A percentile compares a stretch with the other conserved stretches of the same genome.
Evolutionary conservation across 2,113 vertebrate genomes (phyloP).

Genomic region (Antigone vipio): DNA sequence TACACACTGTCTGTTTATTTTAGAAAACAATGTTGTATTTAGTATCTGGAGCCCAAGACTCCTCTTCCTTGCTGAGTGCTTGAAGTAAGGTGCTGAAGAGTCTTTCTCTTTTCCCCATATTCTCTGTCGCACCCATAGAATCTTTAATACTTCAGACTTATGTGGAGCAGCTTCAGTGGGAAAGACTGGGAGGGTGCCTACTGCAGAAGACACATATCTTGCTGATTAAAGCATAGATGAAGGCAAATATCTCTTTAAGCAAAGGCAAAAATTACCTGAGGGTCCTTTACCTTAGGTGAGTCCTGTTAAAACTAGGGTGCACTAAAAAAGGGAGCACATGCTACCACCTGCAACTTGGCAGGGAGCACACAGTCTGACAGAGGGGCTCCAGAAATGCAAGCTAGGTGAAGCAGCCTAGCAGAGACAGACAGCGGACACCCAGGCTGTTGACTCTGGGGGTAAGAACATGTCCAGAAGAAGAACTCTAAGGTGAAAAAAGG

Average conservation of each 20-base stretch:
- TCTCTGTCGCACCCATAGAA: neutral
- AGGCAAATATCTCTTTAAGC: neutral
- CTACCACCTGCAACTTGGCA: neutral
- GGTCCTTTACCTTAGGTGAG: neutral
- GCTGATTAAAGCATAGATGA: neutral
- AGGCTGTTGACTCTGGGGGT: neutral
- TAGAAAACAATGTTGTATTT: neutral
- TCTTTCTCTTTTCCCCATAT: neutral
- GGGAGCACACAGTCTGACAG: neutral
- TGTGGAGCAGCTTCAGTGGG: neutral
- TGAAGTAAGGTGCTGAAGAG: neutral
- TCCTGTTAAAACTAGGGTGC: neutral
- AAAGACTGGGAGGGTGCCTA: neutral
- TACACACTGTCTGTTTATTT: neutral
- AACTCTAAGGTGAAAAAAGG: neutral
- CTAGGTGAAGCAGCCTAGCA: neutral
- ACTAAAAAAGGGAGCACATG: neutral
- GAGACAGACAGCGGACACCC: neutral
- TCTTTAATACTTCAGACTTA: neutral
- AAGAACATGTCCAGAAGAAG: neutral
- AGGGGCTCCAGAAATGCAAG: neutral
- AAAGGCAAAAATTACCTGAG: neutral
- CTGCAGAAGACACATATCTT: neutral
- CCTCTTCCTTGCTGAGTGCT: neutral
- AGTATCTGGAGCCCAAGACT: neutral